Evolutionary conservation across 1,140 invertebrate genomes (phyloP), one percentile per base, ranked within the genome.

Genomic region (Muscidifurax raptorellus): DNA sequence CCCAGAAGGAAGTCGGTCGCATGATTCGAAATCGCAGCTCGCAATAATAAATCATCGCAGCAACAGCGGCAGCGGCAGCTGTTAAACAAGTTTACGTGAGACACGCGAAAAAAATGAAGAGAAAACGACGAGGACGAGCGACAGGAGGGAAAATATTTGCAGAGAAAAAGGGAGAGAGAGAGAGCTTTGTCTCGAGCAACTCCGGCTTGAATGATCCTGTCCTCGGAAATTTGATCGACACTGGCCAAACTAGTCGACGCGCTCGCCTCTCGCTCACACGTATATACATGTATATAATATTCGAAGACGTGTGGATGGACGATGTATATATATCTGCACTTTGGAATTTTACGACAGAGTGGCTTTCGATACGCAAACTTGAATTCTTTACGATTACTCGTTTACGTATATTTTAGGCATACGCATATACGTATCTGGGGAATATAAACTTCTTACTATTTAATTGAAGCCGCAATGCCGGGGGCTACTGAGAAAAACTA

Each of bases 171-270:
- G 87, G 87, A 82, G 83, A 88, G 89, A 69, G 66, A 86, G 87
- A 82, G 83, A 88, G 89, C 88, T 92, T 92, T 90, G 90, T 92
- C 89, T 90, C 87, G 88, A 82, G 25, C 22, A 40, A 15, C 77
- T 88, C 87, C 87, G 89, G 83, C 90, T 90, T 90, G 90, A 87
- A 88, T 88, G 87, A 90, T 87, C 88, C 89, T 88, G 86, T 88
- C 90, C 88, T 92, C 88, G 89, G 90, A 92, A 92, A 92, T 92
- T 92, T 92, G 91, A 93, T 93, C 92, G 91, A 93, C 91, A 92
- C 91, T 86, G 89, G 89, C 89, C 89, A 92, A 92, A 92, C 91
- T 89, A 88, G 91, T 92, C 88, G 88, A 88, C 86, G 15, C 66
- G 1, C 66, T 12, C 2, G 18, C 25, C 28, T 30, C 25, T 69